Evolutionary conservation across 53 echinoderm and acorn worm species (phyloP).

Genomic region (Paracentrotus lividus): DNA sequence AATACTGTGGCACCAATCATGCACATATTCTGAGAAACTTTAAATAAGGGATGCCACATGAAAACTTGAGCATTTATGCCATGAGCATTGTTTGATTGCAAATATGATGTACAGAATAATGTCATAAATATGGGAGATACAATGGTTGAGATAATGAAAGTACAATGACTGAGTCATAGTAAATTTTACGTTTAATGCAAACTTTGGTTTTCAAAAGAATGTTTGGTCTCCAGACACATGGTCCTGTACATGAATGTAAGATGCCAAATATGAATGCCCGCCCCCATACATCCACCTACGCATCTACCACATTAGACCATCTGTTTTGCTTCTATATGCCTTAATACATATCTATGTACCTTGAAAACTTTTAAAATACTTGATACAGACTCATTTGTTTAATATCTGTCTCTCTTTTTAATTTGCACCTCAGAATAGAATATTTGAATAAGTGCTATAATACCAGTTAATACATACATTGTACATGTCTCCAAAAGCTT

Average conservation of each 20-base stretch:
- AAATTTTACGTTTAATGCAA: background rate
- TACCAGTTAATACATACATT: background rate
- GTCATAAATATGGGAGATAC: background rate
- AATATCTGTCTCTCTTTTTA: too few species aligned
- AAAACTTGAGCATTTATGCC: too few species aligned
- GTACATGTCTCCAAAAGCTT: background rate
- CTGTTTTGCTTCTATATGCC: too few species aligned
- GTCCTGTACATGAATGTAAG: background rate
- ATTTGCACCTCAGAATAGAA: too few species aligned
- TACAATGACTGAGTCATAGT: background rate
- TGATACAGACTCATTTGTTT: too few species aligned
- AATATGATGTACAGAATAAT: background rate
- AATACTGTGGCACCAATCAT: too few species aligned
- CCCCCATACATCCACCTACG: conserved; percentile 5
- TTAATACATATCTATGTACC: too few species aligned
- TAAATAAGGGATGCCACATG: too few species aligned
- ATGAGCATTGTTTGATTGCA: background rate
- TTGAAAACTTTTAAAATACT: too few species aligned
- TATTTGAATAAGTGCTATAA: too few species aligned
- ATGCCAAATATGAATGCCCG: background rate
- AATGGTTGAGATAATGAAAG: background rate
- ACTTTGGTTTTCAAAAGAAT: conserved; percentile 40
- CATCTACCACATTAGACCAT: too few species aligned
- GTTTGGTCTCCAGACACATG: background rate
- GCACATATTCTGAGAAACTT: too few species aligned